Evolutionary conservation across 35 echinoderm and acorn worm species (phyloP).

Genomic region (Nesometra sesokonis): DNA sequence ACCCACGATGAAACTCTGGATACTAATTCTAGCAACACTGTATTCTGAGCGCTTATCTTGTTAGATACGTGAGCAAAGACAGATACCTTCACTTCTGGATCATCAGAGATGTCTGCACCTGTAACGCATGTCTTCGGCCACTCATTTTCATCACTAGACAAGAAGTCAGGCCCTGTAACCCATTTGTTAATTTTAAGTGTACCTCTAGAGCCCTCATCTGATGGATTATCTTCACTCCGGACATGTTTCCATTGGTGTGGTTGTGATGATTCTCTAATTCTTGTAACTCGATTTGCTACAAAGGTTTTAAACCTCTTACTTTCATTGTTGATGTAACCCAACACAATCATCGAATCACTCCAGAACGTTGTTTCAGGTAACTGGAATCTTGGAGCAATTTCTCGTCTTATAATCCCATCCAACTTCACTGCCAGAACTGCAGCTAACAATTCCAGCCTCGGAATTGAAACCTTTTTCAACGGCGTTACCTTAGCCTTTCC

Average conservation of each 20-base stretch:
- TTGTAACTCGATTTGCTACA: neutral
- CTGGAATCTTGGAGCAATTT: neutral
- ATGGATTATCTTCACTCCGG: too few relatives aligned
- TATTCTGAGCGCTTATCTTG: too few relatives aligned
- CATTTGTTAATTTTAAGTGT: slow-evolving; percentile 2
- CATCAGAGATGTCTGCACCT: too few relatives aligned
- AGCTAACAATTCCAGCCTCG: neutral
- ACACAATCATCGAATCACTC: neutral
- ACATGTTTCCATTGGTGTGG: slow-evolving; percentile 27
- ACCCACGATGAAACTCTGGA: too few relatives aligned
- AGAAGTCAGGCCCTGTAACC: slow-evolving; percentile 23
- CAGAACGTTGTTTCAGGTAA: neutral
- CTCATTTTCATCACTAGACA: neutral
- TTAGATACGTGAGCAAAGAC: neutral
- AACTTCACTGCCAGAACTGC: neutral
- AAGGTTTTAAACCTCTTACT: neutral
- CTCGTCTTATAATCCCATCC: neutral
- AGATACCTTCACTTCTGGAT: too few relatives aligned
- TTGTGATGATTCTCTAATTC: neutral
- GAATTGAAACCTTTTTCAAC: neutral
- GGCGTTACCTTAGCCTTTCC: slow-evolving; percentile 1
- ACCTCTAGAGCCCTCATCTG: slow-evolving; percentile 35
- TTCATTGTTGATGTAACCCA: neutral
- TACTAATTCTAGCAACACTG: too few relatives aligned
- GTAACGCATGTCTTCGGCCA: slow-evolving; percentile 14